Evolutionary conservation across 2,113 vertebrate genomes (phyloP).

Genomic region (Micromys minutus): DNA sequence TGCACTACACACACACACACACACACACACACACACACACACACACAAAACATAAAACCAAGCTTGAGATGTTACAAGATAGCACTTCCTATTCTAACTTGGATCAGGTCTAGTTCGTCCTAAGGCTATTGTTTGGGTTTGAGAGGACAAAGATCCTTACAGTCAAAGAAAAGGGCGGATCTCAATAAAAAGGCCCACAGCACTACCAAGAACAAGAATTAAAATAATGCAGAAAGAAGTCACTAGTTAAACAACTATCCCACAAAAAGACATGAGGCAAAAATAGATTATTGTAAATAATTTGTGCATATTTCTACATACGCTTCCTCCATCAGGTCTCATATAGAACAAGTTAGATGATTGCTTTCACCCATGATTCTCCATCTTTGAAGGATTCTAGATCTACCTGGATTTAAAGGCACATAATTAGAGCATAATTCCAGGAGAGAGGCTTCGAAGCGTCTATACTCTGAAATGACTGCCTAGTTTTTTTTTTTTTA

Average conservation of each 20-base stretch:
- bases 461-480: neutral
- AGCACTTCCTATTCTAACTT: neutral
- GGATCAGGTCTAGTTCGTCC: neutral
- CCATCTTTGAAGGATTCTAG: neutral
- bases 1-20: neutral
- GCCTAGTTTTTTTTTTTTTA: neutral
- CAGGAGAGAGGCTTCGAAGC: neutral
- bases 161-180: neutral
- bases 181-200: neutral
- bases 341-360: conserved; percentile 24
- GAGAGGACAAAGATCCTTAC: neutral
- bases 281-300: neutral
- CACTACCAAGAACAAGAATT: neutral
- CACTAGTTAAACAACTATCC: neutral
- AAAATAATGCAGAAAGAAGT: conserved; percentile 39
- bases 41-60: neutral
- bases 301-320: neutral
- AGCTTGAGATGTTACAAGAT: neutral
- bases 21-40: too few relatives aligned
- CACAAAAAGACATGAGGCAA: neutral
- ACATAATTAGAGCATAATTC: neutral
- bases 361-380: neutral
- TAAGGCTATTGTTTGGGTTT: neutral
- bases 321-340: neutral
- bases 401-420: neutral